Conservation (phyloP, 2,797 vertebrate species). For the Pseudochaenichthys georgianus region DNA sequence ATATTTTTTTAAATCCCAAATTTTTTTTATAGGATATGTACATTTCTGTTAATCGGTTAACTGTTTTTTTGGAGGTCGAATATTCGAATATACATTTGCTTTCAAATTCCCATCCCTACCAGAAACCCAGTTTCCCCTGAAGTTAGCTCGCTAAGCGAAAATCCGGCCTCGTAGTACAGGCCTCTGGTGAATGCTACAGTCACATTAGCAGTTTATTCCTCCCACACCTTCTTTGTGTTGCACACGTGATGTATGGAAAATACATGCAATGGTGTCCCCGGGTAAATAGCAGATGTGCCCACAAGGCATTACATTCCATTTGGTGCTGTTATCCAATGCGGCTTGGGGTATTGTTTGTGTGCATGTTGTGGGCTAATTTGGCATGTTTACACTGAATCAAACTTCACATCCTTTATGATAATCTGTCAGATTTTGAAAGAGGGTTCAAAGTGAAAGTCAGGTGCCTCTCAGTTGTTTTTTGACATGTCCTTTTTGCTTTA, state of each 20-base stretch:
- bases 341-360: constrained; percentile 4
- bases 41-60: no score
- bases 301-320: constrained; percentile 47
- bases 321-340: constrained; percentile 19
- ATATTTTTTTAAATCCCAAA: no score
- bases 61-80: no score
- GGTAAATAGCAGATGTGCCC: constrained; percentile 47
- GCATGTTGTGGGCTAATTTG: constrained; percentile 5
- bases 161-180: no score
- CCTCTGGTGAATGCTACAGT: neutral
- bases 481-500: constrained; percentile 5
- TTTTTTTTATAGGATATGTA: no score
- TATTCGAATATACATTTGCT: no score
- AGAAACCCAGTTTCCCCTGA: no score
- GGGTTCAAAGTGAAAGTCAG: neutral
- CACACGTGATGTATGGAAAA: constrained; percentile 26
- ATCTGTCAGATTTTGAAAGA: constrained; percentile 2
- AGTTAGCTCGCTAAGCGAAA: no score
- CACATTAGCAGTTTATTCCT: constrained; percentile 1
- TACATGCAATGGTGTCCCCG: neutral
- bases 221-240: constrained; percentile 12
- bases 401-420: neutral
- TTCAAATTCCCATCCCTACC: no score
- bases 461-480: neutral
- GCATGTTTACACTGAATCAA: neutral